Conservation (phyloP, 2,797 vertebrate species). For the Syndactyla subalaris region DNA sequence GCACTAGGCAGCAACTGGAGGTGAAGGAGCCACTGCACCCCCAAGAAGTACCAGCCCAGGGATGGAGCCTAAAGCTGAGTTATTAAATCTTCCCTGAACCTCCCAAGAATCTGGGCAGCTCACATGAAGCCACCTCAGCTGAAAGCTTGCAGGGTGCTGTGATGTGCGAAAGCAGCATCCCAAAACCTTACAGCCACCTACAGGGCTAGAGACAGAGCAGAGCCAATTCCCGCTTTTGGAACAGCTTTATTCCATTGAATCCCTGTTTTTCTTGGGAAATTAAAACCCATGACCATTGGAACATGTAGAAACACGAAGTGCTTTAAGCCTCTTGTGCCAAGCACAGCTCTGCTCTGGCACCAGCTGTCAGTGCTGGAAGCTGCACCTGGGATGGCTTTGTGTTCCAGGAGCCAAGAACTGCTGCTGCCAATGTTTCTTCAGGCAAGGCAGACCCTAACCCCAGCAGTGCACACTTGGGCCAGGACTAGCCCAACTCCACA, state of each 20-base stretch:
- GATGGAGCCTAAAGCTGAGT: background rate
- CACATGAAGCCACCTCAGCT: background rate
- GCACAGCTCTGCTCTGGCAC: accelerated
- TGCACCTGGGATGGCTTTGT: background rate
- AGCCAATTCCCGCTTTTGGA: background rate
- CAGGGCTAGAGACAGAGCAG: background rate
- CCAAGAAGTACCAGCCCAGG: background rate
- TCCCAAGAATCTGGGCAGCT: background rate
- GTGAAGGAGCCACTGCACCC: background rate
- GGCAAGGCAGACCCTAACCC: background rate
- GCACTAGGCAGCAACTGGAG: background rate
- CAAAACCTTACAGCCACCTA: background rate
- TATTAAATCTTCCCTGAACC: background rate
- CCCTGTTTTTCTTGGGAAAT: background rate
- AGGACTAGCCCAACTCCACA: background rate
- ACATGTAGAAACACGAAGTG: accelerated
- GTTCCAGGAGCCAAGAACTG: background rate
- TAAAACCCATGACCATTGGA: accelerated
- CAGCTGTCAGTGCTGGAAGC: accelerated
- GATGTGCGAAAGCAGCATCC: accelerated
- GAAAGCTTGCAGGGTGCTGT: accelerated
- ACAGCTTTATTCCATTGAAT: conserved; percentile 14
- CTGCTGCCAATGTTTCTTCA: background rate
- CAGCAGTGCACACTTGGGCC: background rate
- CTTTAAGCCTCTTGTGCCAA: background rate